Conservation (phyloP, 2,888 invertebrate genomes). For the Diabrotica balteata region DNA sequence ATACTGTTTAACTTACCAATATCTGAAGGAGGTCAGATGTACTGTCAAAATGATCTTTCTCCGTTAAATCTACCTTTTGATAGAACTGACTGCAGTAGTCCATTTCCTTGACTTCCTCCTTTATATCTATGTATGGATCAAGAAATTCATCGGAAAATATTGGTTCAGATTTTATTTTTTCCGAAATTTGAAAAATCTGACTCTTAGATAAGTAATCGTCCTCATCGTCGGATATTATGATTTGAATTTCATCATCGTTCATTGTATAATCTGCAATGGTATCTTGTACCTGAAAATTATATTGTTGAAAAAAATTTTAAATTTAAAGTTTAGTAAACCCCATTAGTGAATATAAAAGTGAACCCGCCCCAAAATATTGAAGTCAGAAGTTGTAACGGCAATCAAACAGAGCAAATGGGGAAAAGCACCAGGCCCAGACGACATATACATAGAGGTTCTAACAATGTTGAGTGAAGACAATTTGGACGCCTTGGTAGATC, state of each 20-base stretch:
- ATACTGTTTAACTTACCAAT: constrained; percentile 29
- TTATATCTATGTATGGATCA: constrained; percentile 38
- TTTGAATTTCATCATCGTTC: constrained; percentile 23
- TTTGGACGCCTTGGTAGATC: too few species aligned
- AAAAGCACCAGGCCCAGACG: too few species aligned
- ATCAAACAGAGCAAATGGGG: too few species aligned
- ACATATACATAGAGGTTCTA: too few species aligned
- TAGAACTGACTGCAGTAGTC: constrained; percentile 47
- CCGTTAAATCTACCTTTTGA: constrained; percentile 43
- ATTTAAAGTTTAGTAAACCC: too few species aligned
- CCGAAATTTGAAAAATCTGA: constrained; percentile 56
- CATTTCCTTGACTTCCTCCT: constrained; percentile 42
- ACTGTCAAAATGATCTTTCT: constrained; percentile 36
- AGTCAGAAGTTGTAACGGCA: too few species aligned
- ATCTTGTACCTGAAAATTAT: too few species aligned
- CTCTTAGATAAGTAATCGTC: constrained; percentile 65
- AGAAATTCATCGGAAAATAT: constrained; percentile 25
- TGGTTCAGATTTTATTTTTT: constrained; percentile 37
- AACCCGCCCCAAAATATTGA: too few species aligned
- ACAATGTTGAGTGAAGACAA: too few species aligned
- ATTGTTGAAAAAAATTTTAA: too few species aligned
- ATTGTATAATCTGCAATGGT: constrained; percentile 9
- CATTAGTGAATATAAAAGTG: too few species aligned
- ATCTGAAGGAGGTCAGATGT: constrained; percentile 37
- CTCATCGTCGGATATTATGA: constrained; percentile 59